Conservation (phyloP, 2,888 invertebrate species). For the Dryococelus australis region DNA sequence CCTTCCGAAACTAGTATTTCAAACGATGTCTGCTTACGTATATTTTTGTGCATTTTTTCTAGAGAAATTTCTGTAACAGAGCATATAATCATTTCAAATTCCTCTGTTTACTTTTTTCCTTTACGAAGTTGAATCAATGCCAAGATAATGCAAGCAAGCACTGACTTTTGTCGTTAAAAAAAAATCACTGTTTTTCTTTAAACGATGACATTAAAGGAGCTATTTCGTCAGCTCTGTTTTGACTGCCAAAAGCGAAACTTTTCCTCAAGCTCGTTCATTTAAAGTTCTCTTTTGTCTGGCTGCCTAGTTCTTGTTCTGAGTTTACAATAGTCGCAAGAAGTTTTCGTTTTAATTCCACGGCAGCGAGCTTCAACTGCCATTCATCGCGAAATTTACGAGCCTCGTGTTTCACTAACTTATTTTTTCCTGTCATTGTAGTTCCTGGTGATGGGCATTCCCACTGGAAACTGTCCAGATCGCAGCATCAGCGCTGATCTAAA, state of each 20-base stretch:
- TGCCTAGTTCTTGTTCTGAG: not conserved
- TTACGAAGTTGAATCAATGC: not conserved
- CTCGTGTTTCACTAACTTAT: not conserved
- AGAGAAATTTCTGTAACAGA: no score
- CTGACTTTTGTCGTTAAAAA: not conserved
- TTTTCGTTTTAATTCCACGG: not conserved
- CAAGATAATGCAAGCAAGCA: not conserved
- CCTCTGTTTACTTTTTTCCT: no score
- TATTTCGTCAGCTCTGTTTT: not conserved
- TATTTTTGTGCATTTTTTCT: no score
- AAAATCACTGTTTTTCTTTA: no score
- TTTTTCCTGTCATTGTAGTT: not conserved
- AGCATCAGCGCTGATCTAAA: no score
- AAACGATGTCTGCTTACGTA: no score
- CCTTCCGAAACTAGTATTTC: no score
- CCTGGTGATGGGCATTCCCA: no score
- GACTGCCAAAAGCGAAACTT: not conserved
- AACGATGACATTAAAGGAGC: not conserved
- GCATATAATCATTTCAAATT: no score
- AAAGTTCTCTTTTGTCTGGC: not conserved
- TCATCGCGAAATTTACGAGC: not conserved
- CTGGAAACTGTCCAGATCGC: no score
- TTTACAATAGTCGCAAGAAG: not conserved
- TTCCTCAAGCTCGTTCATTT: no score
- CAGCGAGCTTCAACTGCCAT: not conserved